A percentile compares a stretch with the other conserved stretches of the same genome.
phyloP scores from a whole-genome alignment of 2,113 vertebrate species.

The Synodontis membranacea region DNA sequence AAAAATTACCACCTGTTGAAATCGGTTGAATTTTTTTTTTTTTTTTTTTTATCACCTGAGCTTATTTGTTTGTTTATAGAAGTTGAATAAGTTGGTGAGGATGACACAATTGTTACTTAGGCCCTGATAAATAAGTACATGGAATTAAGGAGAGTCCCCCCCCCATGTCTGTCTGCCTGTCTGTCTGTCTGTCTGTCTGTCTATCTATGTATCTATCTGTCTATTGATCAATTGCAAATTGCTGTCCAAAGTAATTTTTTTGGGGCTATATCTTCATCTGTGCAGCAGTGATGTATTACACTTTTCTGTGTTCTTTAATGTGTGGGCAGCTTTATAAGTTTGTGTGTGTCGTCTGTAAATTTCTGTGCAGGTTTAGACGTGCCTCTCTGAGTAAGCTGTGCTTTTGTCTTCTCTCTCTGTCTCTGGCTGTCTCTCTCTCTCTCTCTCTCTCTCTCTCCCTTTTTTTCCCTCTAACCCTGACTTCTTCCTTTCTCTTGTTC shows the following conservation, averaged over 20 bases:
- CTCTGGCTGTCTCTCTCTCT: neutral
- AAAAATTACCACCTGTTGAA: neutral
- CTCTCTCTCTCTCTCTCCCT: neutral
- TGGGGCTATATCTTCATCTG: neutral
- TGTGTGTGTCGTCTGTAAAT: conserved; percentile 1
- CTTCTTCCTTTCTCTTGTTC: conserved; percentile 27
- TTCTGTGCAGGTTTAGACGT: conserved; percentile 22
- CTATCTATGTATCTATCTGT: neutral
- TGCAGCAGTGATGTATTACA: neutral
- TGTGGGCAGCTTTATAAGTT: neutral
- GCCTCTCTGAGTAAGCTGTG: conserved; percentile 31
- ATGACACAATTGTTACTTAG: neutral
- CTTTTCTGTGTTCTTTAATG: neutral
- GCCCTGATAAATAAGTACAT: neutral
- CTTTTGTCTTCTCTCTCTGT: conserved; percentile 24
- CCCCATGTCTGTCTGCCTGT: neutral
- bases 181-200: neutral
- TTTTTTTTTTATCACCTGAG: neutral
- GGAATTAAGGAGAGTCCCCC: neutral
- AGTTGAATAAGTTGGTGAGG: neutral
- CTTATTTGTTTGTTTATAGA: neutral
- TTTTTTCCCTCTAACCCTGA: neutral
- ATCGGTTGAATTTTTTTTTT: neutral
- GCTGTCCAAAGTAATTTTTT: neutral
- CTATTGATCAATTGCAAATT: neutral